Base-by-base conservation (phyloP, 2,113 vertebrate genomes). In the Ellobius talpinus region DNA sequence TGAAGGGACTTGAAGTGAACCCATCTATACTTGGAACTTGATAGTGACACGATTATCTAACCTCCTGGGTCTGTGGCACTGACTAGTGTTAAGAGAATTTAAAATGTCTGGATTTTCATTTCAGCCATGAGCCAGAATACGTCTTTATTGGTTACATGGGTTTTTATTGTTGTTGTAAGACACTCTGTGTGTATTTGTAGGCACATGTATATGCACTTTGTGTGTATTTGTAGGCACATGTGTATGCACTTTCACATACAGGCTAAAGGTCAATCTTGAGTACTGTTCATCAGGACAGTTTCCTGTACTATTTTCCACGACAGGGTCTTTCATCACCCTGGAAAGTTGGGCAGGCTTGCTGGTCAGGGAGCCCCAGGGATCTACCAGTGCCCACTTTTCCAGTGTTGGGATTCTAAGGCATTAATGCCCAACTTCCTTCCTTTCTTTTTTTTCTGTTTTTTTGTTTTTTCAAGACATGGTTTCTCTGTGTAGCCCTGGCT, bases 101-200 rank as follows among this genome's bases (percentile, higher is more conserved):
- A 33, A 65, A 77, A 65, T 58, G 14, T 36, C 50, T 72, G 55
- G 12, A 42, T 24, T 66, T 91, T 88, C 55, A 84, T 74, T 74
- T 95, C 33, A 82, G 7, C 7, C 61, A 90, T 42, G 70, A 92
- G 50, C 47, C 50, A 97, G 89, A 93, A 76, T 73, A 23, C 55
- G 47, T 84, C 68, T 86, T 52, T 72, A 70, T 47, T 8, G 45
- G 45, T 92, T 72, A 42, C 33, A 21, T 24, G 39, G 16, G 65
- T 66, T 84, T 89, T 72, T 93, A 13, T 68, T 68, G 29, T 68
- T 68, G 55, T 3, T 70, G 4, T 87, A 95, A 96, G 61, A 12
- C 39, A 70, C 31, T 52, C 31, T 79, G 16, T 84, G 55, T 81
- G 23, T 55, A 45, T 52, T 21, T 81, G 78, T 23, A 29, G 55